Evolutionary conservation across 2,888 invertebrate species (phyloP).

Genomic region (Odontocolon sp.): DNA sequence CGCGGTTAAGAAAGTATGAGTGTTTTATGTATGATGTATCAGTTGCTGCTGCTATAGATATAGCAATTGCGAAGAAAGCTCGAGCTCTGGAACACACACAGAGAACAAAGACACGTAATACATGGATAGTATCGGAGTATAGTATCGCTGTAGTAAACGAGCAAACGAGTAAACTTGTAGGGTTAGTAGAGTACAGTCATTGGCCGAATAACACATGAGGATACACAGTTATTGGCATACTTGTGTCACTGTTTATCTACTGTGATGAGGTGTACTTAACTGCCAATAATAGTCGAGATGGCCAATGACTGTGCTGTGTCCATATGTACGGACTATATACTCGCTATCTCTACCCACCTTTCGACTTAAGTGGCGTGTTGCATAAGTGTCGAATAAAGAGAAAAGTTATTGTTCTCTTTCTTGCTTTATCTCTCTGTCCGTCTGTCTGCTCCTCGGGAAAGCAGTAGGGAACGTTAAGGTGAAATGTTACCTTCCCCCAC

Average conservation of each 20-base stretch:
- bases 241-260: too few species aligned
- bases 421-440: too few species aligned
- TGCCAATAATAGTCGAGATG: too few species aligned
- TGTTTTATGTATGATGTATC: constrained; percentile 46
- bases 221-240: too few species aligned
- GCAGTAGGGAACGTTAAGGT: too few species aligned
- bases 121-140: constrained; percentile 29
- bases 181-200: too few species aligned
- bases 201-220: too few species aligned
- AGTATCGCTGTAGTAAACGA: too few species aligned
- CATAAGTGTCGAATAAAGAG: constrained; percentile 63
- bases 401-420: constrained; percentile 30
- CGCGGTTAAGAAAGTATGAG: neutral
- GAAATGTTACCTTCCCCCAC: too few species aligned
- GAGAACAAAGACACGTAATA: constrained; percentile 1
- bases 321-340: constrained; percentile 27
- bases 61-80: constrained; percentile 42
- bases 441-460: too few species aligned
- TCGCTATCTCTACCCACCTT: constrained; percentile 41
- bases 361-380: constrained; percentile 45
- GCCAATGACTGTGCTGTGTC: constrained; percentile 46
- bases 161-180: too few species aligned
- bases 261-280: too few species aligned
- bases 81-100: constrained; percentile 45
- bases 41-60: constrained; percentile 28